Evolutionary conservation across 2,888 invertebrate species (phyloP), one percentile per base, ranked within the genome.

Genomic region (Cordilura impudica): DNA sequence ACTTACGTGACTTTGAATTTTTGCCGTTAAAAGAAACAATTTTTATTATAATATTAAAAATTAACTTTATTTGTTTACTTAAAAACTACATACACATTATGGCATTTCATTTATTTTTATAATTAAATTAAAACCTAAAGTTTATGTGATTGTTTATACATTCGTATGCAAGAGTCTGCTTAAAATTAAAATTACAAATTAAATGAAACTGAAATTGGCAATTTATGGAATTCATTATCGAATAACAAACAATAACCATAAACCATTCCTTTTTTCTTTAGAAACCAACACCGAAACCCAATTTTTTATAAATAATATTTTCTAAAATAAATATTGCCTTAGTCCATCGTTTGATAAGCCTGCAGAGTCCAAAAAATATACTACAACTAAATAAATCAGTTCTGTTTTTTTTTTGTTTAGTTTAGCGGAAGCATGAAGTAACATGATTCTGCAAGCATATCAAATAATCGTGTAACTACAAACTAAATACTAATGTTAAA

Each of bases 271-370:
- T 23, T 56, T 49, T 39, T 21, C 53, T 58, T n/a, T 2, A 39
- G 3, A 18, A 31, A 70, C 79, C 79, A 61, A 63, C 79, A 79
- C 79, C 79, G 63, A 54, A 49, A 61, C 75, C 79, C 75, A 67
- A 47, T 43, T 31, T 45, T 61, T 70, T 14, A 21, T n/a, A 29
- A n/a, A n/a, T n/a, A n/a, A n/a, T n/a, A n/a, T n/a, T n/a, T 49
- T 8, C n/a, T 47, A 6, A 67, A 71, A 75, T 75, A 70, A 76
- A 76, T 76, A 70, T 63, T 76, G 49, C 56, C 43, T 39, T 21
- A 66, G 29, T 63, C 18, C 43, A 81, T 87, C 84, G 73, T 86
- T 87, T 87, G 85, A 81, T 81, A 83, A 82, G 84, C 85, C 83
- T 56, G 69, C 77, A 71, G 71, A 58, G 12, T 65, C 19, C 14